phyloP scores from a whole-genome alignment of 2,113 vertebrate genomes.

The Pseudorasbora parva region DNA sequence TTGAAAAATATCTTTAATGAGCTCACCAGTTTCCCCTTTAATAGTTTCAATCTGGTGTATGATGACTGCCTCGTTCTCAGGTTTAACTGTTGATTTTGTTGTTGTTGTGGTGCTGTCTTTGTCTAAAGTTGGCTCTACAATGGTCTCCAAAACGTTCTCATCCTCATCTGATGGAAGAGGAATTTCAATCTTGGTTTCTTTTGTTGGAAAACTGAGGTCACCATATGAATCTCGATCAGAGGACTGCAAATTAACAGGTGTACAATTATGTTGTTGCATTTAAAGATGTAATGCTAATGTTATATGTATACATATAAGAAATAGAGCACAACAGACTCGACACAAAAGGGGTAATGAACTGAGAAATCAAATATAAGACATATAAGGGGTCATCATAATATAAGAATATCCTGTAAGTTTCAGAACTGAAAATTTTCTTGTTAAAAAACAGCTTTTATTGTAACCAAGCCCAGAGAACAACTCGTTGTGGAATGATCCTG shows the following conservation, averaged over 20 bases:
- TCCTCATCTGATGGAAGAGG: constrained; percentile 61
- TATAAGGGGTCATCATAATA: too few relatives aligned
- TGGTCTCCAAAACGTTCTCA: constrained; percentile 66
- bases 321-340: background rate
- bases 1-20: constrained; percentile 61
- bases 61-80: constrained; percentile 62
- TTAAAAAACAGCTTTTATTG: too few relatives aligned
- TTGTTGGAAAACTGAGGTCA: constrained; percentile 59
- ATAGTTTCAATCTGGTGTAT: constrained; percentile 70
- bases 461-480: too few relatives aligned
- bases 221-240: constrained; percentile 65
- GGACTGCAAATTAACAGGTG: constrained; percentile 54
- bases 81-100: constrained; percentile 30
- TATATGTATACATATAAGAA: background rate
- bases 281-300: constrained; percentile 29
- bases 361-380: too few relatives aligned
- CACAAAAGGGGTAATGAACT: too few relatives aligned
- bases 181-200: constrained; percentile 39
- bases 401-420: too few relatives aligned
- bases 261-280: constrained; percentile 11
- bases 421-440: too few relatives aligned
- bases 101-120: constrained; percentile 13
- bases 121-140: constrained; percentile 58
- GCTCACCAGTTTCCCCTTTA: constrained; percentile 64
- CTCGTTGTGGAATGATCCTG: too few relatives aligned